These are phyloP conservation scores for Thamnophis sirtalis DNA, from an alignment of 2,113 vertebrate genomes.

Conservation along the genomic window DNA sequence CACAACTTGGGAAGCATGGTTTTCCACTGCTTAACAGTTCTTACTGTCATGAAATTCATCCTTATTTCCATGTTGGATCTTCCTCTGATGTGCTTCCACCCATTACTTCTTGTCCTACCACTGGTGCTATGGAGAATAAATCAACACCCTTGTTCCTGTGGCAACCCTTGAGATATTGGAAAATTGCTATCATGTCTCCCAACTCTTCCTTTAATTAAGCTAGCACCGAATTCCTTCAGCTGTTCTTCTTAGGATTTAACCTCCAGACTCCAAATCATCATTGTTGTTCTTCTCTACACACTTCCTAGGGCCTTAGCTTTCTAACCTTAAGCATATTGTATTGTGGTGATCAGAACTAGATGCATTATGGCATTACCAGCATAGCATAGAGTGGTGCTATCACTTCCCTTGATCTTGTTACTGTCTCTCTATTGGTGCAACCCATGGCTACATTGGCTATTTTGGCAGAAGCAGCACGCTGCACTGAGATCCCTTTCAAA, in stretches of 20 bases:
- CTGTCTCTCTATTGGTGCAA: background rate
- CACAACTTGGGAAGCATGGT: background rate
- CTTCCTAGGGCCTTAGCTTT: background rate
- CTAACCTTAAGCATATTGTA: background rate
- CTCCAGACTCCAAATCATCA: background rate
- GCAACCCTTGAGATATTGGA: background rate
- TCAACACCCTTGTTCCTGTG: background rate
- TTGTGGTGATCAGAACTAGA: background rate
- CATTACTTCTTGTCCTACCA: background rate
- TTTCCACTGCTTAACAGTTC: background rate
- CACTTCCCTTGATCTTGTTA: background rate
- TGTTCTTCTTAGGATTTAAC: background rate
- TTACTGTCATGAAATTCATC: background rate
- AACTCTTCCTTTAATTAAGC: background rate
- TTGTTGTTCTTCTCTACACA: background rate
- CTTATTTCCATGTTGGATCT: background rate
- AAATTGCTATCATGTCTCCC: background rate
- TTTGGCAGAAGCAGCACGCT: background rate
- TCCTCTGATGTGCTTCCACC: background rate
- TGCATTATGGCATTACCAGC: background rate
- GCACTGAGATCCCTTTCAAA: background rate
- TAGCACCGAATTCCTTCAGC: background rate
- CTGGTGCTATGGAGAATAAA: background rate
- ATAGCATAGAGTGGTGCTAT: background rate
- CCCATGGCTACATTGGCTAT: background rate